Conservation (phyloP, 1,140 invertebrate genomes). For the Triops cancriformis region DNA sequence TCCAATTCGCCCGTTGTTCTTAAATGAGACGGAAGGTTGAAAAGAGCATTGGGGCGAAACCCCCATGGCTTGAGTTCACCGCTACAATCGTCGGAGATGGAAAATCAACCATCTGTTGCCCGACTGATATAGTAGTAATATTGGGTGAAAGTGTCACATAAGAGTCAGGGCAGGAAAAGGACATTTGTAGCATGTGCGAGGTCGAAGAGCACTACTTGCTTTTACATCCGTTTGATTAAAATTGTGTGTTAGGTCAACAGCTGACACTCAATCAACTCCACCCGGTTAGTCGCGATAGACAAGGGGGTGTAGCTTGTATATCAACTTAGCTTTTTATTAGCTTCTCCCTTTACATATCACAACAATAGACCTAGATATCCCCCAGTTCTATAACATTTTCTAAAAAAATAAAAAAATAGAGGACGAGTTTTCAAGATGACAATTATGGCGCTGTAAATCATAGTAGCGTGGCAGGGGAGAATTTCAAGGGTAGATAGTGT, state of each 20-base stretch:
- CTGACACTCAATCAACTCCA: conserved; percentile 4
- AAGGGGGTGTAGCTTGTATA: not conserved
- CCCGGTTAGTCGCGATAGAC: not conserved
- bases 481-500: conserved; percentile 10
- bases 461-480: conserved; percentile 3
- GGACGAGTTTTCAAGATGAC: not conserved
- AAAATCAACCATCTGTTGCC: conserved; percentile 13
- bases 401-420: not conserved
- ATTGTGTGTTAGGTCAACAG: conserved; percentile 8
- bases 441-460: conserved; percentile 5
- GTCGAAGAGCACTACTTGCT: conserved; percentile 5
- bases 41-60: not conserved
- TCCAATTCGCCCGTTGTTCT: not conserved
- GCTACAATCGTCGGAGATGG: not conserved
- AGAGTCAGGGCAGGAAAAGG: not conserved
- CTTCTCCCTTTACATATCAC: not conserved
- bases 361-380: not conserved
- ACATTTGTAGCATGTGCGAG: not conserved
- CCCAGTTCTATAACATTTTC: not conserved
- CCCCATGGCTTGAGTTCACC: not conserved
- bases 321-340: not conserved
- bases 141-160: not conserved
- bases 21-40: not conserved
- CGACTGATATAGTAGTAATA: not conserved
- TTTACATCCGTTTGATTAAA: conserved; percentile 11